A percentile compares a stretch with the other conserved stretches of the same genome.
Evolutionary conservation across 2,113 vertebrate species (phyloP).

Genomic region (Gymnocephalus cernua): DNA sequence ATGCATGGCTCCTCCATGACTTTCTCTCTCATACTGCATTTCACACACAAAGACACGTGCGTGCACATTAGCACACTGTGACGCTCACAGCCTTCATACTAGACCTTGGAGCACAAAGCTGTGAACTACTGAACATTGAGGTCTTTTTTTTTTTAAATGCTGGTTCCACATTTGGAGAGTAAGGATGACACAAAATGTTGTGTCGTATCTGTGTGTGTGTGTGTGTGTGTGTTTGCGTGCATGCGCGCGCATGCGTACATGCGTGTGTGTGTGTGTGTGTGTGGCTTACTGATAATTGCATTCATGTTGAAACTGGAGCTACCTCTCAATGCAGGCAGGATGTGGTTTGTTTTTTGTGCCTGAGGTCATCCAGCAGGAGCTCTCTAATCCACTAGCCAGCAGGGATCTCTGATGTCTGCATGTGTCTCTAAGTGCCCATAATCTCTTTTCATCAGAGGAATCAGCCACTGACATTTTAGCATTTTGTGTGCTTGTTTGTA

Average conservation of each 20-base stretch:
- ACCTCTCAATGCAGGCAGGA: slow-evolving; percentile 41
- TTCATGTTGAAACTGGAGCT: slow-evolving; percentile 51
- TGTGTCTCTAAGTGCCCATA: slow-evolving; percentile 62
- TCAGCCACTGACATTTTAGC: slow-evolving; percentile 45
- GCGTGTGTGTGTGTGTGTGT: slow-evolving; percentile 14
- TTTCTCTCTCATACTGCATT: background rate
- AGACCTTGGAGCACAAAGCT: slow-evolving; percentile 13
- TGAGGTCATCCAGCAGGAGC: slow-evolving; percentile 62
- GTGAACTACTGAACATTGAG: background rate
- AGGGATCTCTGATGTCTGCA: slow-evolving; percentile 51
- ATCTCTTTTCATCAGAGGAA: slow-evolving; percentile 52
- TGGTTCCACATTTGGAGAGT: background rate
- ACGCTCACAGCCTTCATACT: background rate
- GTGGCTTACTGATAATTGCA: slow-evolving; percentile 61
- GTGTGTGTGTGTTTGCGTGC: slow-evolving; percentile 9
- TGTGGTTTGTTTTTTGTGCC: slow-evolving; percentile 49
- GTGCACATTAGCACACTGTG: slow-evolving; percentile 9
- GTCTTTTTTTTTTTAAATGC: background rate
- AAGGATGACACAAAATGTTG: too few species aligned
- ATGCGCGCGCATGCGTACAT: too few species aligned
- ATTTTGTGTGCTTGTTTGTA: slow-evolving; percentile 35
- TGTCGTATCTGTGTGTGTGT: background rate
- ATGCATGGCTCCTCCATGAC: slow-evolving; percentile 12
- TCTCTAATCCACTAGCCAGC: slow-evolving; percentile 62
- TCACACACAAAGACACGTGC: slow-evolving; percentile 27